Evolutionary conservation across 92 coral and sea anemone genomes (phyloP), one percentile per base, ranked within the genome.

Genomic region (Porites rus): DNA sequence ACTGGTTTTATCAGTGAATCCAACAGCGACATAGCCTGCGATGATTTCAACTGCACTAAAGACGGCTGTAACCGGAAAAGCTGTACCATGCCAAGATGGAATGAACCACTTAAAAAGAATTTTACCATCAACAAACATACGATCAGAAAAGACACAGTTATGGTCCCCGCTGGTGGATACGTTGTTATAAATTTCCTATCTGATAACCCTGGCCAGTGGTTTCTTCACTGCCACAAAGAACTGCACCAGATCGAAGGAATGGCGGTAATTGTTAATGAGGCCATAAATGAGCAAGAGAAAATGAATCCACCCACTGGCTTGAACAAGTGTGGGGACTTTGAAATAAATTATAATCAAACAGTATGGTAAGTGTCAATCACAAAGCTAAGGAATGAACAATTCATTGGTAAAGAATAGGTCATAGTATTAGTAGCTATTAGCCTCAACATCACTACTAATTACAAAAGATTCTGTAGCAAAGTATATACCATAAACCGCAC

Each of bases 71-170:
- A 53, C 52, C 10, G 1, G 6, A 13, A 14, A 8, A 21, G 22
- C 51, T 80, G 85, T 53, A 87, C 86, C 51, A 80, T 76, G 25
- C 90, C 77, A 52, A 66, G 81, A 0, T 93, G 96, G 96, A 63
- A 77, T 38, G 81, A 82, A n/a, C 75, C 81, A 51, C 2, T 1
- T 28, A 86, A 0, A 22, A 22, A 68, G 11, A 61, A 24, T 5
- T 88, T 91, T 28, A 19, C 74, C 10, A 89, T 91, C 68, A 77
- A 87, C 56, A 53, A 59, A n/a, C 18, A 78, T 58, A 92, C 96
- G 14, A 82, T 92, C 58, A 84, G 91, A 63, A 93, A 93, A 68
- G 96, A 93, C 71, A 91, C 94, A 12, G 88, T 93, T 7, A 88
- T 86, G 61, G 46, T 38, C 46, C 46, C 46, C 4, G 46, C 46